Base-by-base conservation (phyloP, 2,888 invertebrate species). In the Cataglyphis altisquamis region DNA sequence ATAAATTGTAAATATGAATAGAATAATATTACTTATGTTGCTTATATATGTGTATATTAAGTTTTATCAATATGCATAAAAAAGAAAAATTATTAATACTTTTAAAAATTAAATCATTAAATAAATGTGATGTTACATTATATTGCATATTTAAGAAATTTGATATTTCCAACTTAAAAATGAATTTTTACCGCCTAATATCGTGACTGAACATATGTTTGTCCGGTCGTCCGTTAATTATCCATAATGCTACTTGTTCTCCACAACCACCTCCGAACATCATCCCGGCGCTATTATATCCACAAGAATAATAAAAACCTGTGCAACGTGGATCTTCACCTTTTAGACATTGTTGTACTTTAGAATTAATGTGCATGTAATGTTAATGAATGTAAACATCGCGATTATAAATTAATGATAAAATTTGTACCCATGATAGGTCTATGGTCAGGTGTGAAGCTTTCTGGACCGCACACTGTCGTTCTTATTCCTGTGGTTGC, bases 231-330 rank as follows among this genome's bases (percentile, higher is more conserved):
- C 98, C 98, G 90, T 97, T 96, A 1, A 97, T 95, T 78, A 98
- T 96, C 98, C 98, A 99, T 81, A 97, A 96, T 0, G 98, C 98
- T 91, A 98, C 96, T 95, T 98, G 97, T 92, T 98, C 96, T 0
- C 97, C 98, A 89, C 97, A 97, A 0, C 98, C 98, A 10, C 98
- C 98, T 15, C 98, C 98, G 90, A 98, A 96, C 97, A 98, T 98
- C 97, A 99, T 98, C 0, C 98, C 98, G 0, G 98, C 97, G 0
- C 98, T 98, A 94, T 98, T 99, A 95, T 98, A 98, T 0, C 98
- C 98, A 92, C 97, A 98, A 86, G 97, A 97, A 93, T 98, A 97
- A 94, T 97, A 98, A 39, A 98, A 95, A 18, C 98, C 98, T 95
- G 89, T 85, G 82, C 94, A 94, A 25, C 94, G 91, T 8, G 95